Conservation (phyloP, 1,140 invertebrate genomes). For the Paraescarpia echinospica region DNA sequence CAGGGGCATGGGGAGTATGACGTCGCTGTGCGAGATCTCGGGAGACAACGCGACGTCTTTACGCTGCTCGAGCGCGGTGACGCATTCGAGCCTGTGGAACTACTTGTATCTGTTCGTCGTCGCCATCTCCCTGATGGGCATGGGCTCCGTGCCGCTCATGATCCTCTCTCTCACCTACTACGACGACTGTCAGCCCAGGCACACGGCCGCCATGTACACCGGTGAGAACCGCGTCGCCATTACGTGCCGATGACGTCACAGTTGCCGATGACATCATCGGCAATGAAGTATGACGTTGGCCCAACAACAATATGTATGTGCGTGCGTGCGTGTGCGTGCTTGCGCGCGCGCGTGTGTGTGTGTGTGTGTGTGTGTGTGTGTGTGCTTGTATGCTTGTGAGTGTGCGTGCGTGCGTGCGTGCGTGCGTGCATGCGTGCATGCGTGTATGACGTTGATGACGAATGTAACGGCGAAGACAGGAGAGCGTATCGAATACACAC, state of each 20-base stretch:
- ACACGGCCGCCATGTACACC: neutral
- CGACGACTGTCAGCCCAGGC: slow-evolving; percentile 13
- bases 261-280: neutral
- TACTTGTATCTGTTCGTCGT: slow-evolving; percentile 15
- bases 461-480: too few species aligned
- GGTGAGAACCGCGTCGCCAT: neutral
- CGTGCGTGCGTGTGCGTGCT: too few species aligned
- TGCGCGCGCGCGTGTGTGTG: too few species aligned
- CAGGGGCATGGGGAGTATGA: neutral
- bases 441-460: too few species aligned
- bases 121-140: neutral
- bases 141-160: neutral
- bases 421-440: too few species aligned
- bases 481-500: too few species aligned
- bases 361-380: too few species aligned
- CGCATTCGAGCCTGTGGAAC: neutral
- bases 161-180: neutral
- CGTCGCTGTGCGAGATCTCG: neutral
- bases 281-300: too few species aligned
- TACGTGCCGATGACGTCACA: neutral
- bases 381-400: too few species aligned
- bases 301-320: too few species aligned
- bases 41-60: neutral
- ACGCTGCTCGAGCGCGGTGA: neutral
- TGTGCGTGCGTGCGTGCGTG: too few species aligned